Conservation (phyloP, 2,888 invertebrate genomes). For the Dysmachus trigonus region DNA sequence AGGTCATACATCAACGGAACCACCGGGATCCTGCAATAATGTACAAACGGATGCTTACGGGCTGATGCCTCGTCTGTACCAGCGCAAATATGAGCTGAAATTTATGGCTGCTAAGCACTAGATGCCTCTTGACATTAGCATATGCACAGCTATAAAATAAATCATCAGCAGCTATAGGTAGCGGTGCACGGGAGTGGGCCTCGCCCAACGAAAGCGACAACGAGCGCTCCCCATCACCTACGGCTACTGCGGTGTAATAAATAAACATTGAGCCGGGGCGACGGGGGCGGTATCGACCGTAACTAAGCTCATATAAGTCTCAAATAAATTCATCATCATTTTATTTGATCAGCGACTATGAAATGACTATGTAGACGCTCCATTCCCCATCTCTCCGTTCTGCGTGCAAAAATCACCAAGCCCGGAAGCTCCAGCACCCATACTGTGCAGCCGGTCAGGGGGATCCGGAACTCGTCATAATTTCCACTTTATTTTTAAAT, state of each 20-base stretch:
- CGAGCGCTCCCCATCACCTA: conserved; percentile 4
- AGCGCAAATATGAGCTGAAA: conserved; percentile 45
- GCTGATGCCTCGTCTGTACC: background rate
- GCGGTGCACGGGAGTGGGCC: background rate
- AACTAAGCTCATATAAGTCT: conserved; percentile 43
- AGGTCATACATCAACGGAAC: conserved; percentile 44
- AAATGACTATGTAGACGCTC: conserved; percentile 16
- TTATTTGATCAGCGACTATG: conserved; percentile 45
- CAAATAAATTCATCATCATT: conserved; percentile 47
- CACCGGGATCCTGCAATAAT: conserved; percentile 25
- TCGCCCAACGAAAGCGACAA: conserved; percentile 1
- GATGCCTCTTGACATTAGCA: conserved; percentile 49
- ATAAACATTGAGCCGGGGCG: background rate
- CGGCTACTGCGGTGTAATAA: background rate
- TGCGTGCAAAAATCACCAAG: conserved; percentile 33
- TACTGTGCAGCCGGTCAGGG: background rate
- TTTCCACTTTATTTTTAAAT: conserved; percentile 48
- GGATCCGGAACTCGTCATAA: conserved; percentile 38
- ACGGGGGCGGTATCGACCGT: background rate
- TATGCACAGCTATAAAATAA: conserved; percentile 49
- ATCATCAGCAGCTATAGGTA: conserved; percentile 45
- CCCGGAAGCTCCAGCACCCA: background rate
- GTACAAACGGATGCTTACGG: conserved; percentile 38
- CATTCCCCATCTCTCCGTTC: background rate
- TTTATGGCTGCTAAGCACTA: conserved; percentile 49